phyloP scores from a whole-genome alignment of 2,888 invertebrate genomes.

The Gasteruption jaculator region DNA sequence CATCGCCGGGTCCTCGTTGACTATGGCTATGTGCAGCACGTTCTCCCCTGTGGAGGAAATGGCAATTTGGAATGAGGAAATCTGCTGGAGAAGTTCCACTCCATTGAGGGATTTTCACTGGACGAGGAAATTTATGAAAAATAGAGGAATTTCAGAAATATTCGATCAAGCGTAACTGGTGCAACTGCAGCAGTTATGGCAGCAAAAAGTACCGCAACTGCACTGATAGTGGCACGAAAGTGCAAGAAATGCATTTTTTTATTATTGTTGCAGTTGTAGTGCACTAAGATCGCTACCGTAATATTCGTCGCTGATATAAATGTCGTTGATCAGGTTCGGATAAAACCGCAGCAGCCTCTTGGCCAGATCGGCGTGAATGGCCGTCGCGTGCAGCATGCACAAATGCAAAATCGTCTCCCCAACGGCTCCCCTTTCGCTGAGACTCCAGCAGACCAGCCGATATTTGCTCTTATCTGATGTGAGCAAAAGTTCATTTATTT shows the following conservation, averaged over 20 bases:
- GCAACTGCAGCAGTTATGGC: no score
- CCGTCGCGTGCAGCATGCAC: slow-evolving; percentile 87
- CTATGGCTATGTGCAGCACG: slow-evolving; percentile 94
- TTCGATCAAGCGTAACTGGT: no score
- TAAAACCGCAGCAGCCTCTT: slow-evolving; percentile 87
- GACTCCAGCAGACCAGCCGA: slow-evolving; percentile 86
- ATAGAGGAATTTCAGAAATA: no score
- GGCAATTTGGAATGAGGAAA: no score
- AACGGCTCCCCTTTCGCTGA: slow-evolving; percentile 89
- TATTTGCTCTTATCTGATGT: slow-evolving; percentile 54
- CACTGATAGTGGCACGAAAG: no score
- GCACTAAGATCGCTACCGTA: no score
- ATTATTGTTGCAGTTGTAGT: no score
- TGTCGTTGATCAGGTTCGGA: slow-evolving; percentile 93
- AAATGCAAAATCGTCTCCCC: slow-evolving; percentile 94
- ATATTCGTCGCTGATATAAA: slow-evolving; percentile 95
- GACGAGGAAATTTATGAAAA: no score
- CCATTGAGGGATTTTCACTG: no score
- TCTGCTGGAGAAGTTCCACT: no score
- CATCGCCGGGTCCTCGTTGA: slow-evolving; percentile 97
- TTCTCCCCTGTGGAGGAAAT: slow-evolving; percentile 71
- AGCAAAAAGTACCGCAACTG: no score
- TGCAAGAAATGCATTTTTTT: no score
- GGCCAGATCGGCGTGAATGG: slow-evolving; percentile 88
- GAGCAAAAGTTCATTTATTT: not conserved